Base-by-base conservation (phyloP, 2,888 invertebrate species). In the Spilarctia lutea region DNA sequence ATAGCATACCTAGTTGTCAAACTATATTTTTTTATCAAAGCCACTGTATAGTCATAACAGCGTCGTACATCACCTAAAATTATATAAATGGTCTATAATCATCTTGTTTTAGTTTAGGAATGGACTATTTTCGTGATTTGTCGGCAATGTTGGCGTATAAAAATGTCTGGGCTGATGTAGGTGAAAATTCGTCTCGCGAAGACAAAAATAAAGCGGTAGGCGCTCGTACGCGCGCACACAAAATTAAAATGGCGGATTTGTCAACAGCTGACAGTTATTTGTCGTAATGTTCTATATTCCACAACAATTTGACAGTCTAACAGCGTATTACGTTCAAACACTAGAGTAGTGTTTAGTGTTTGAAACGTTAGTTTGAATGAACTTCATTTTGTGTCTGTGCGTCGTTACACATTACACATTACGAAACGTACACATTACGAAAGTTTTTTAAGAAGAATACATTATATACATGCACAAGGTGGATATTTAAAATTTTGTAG, bases 101-200 rank as follows among this genome's bases (percentile, higher is more conserved):
- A 91, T 91, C 92, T 93, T 94, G 95, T 94, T 93, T 92, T 93
- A 93, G 89, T 93, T 94, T 93, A 92, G 90, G 85, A 92, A 92
- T 92, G 86, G 91, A 88, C 94, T 90, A 93, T 95, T 93, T 87
- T 84, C 84, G 88, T 94, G 94, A 95, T 95, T 94, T 95, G 93
- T 94, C 83, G 91, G 88, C 91, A 91, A 93, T 93, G 91, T 88
- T 88, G 86, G 90, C 87, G 85, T 91, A 92, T 93, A 93, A 94
- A 94, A 94, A 92, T 91, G 94, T 92, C 94, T 85, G 82, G 87
- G 82, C 84, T 86, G 89, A 90, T 88, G 86, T 87, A 88, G 86
- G 85, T 87, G 90, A 89, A 90, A 91, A 92, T 93, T 88, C 89
- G 92, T 93, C 93, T 91, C 90, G 85, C 77, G 69, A 81, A 86